Base-by-base conservation (phyloP, 1,140 invertebrate species). In the Antheraea pernyi region DNA sequence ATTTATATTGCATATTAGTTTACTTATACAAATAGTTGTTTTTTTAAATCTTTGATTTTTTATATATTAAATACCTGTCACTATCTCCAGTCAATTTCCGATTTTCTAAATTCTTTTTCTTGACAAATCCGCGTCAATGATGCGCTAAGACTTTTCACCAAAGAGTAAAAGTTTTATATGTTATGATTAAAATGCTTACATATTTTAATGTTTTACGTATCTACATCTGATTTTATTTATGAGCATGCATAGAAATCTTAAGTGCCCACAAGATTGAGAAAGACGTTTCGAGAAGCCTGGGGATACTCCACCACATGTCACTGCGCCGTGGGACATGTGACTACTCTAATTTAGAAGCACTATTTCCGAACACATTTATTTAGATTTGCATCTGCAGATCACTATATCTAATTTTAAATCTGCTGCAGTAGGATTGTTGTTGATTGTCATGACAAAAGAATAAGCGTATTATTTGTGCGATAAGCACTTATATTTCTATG, bases 291-390 rank as follows among this genome's bases (percentile, higher is more conserved):
- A 69, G 73, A 73, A 73, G 71, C 73, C 81, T 85, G 83, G 80
- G 88, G 85, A 79, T 75, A 75, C 69, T 78, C 19, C 75, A 74
- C 76, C 68, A 67, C 68, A 74, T 73, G 72, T 72, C 76, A 79
- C 6, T 13, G 46, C 73, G 77, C 80, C 69, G 60, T 74, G 81
- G 75, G 77, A 83, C 79, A 81, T 78, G 70, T 77, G 71, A 85
- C 80, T 75, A 81, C 85, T 89, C 84, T 85, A 88, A 88, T 82
- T 88, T 81, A 79, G 82, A 81, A 83, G 78, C 78, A 79, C 80
- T 72, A 76, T 76, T 80, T 77, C 77, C 83, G 82, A 81, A 81
- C 82, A 82, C 75, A 80, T 85, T 77, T 78, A 76, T 79, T 77
- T 81, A 79, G 61, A 63, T 82, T 65, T 66, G 80, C 78, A 71